Evolutionary conservation across 2,113 vertebrate genomes (phyloP), one percentile per base, ranked within the genome.

Genomic region (Accipiter virgatus): DNA sequence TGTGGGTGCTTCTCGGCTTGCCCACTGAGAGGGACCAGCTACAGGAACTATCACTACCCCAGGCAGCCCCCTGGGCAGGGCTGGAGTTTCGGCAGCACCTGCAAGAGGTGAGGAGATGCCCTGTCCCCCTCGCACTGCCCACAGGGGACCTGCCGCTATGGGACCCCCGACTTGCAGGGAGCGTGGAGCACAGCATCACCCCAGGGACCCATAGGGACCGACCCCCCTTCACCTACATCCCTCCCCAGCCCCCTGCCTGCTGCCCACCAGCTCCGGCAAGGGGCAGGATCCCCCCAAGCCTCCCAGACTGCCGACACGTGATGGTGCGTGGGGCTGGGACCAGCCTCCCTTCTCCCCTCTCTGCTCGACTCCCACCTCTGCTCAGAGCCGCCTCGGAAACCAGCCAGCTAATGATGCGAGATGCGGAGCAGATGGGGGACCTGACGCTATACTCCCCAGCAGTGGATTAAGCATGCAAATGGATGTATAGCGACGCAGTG

Each of bases 361-460:
- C 75, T 21, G 45, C 85, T 95, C 58, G 0, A 22, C 92, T 93
- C 96, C 97, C 94, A 95, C 95, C 94, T 93, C 95, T 92, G 95
- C 92, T 94, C 73, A 61, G 81, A 79, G 73, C 34, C 6, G 19
- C 74, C 65, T 96, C 72, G 90, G 97, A 96, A 95, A 97, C 88
- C 97, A 96, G 97, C 97, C 96, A 97, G 95, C 95, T 97, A 95
- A 95, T 97, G 97, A 95, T 95, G 96, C 38, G 86, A 90, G 96
- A 70, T 67, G 92, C 47, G 11, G 96, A 95, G 97, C 97, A 97
- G 97, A 96, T 97, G 97, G 97, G 97, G 94, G 95, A 71, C 95
- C 97, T 97, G 95, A n/a, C 75, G 82, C 94, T 91, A 14, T 72
- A 13, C 93, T 90, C 96, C 95, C 90, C 92, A 70, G 95, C 96